These are phyloP conservation scores for Orthosia gracilis DNA, from an alignment of 2,888 invertebrate genomes.

Conservation along the genomic window DNA sequence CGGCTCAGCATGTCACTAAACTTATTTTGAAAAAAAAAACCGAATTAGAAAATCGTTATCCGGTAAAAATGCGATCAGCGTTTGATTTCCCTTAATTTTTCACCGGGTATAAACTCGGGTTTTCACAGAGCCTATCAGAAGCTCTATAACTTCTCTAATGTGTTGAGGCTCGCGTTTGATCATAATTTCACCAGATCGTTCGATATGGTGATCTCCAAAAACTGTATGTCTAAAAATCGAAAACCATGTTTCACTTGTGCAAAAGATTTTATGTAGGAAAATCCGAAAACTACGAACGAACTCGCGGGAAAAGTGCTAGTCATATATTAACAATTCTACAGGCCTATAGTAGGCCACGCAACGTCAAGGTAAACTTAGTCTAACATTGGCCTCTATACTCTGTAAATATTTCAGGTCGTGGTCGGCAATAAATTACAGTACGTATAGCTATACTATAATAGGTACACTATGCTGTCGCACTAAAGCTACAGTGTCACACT, in stretches of 20 bases:
- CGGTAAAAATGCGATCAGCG: neutral
- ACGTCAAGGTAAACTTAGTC: conserved; percentile 46
- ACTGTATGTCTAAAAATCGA: too few relatives aligned
- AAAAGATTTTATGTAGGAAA: neutral
- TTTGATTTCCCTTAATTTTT: neutral
- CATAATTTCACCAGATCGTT: neutral
- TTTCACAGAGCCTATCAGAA: too few relatives aligned
- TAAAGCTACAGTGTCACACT: too few relatives aligned
- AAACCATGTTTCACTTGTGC: too few relatives aligned
- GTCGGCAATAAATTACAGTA: conserved; percentile 41
- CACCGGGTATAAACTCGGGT: neutral
- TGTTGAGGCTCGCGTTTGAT: neutral
- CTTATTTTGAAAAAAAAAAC: neutral
- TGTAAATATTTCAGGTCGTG: conserved; percentile 56
- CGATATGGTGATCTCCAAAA: neutral
- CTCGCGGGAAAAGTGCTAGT: neutral
- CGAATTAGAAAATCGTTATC: neutral
- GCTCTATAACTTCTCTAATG: too few relatives aligned
- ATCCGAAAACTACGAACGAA: neutral
- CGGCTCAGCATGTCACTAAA: neutral
- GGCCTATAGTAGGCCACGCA: conserved; percentile 26
- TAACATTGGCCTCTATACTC: conserved; percentile 64
- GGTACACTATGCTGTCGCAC: too few relatives aligned
- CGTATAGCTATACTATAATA: neutral
- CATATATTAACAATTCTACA: conserved; percentile 16